Percentiles rank a stretch among this genome's conserved stretches.
phyloP scores from a whole-genome alignment of 2,888 invertebrate species.

The Piscicola geometra region DNA sequence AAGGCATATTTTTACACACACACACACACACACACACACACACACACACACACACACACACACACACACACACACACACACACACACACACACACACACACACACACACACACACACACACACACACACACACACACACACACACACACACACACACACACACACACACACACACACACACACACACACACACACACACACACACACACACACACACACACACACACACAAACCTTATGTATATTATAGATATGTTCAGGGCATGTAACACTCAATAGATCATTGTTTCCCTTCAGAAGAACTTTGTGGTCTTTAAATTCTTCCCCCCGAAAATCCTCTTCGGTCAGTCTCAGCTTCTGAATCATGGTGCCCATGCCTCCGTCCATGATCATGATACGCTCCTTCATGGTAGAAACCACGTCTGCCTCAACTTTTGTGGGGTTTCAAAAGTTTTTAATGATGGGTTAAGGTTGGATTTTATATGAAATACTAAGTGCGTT shows the following conservation, averaged over 20 bases:
- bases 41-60: no score
- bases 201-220: neutral
- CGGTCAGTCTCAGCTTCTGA: conserved; percentile 58
- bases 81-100: no score
- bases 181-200: neutral
- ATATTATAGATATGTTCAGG: conserved; percentile 60
- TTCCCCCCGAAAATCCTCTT: conserved; percentile 59
- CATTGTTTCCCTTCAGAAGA: conserved; percentile 62
- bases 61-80: no score
- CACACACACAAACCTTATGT: conserved; percentile 56
- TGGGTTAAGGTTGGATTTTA: no score
- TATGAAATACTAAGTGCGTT: no score
- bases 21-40: no score
- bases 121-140: no score
- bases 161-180: neutral
- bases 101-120: no score
- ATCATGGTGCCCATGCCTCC: conserved; percentile 66
- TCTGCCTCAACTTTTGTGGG: conserved; percentile 29
- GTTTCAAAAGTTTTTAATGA: no score
- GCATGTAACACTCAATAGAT: conserved; percentile 59
- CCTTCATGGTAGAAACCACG: conserved; percentile 46
- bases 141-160: no score
- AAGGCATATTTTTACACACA: no score
- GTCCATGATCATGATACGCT: conserved; percentile 60
- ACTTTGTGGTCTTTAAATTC: conserved; percentile 57